A percentile compares a stretch with the other conserved stretches of the same genome.
Conservation (phyloP, 2,888 invertebrate species). For the Lordiphosa fenestrarum region DNA sequence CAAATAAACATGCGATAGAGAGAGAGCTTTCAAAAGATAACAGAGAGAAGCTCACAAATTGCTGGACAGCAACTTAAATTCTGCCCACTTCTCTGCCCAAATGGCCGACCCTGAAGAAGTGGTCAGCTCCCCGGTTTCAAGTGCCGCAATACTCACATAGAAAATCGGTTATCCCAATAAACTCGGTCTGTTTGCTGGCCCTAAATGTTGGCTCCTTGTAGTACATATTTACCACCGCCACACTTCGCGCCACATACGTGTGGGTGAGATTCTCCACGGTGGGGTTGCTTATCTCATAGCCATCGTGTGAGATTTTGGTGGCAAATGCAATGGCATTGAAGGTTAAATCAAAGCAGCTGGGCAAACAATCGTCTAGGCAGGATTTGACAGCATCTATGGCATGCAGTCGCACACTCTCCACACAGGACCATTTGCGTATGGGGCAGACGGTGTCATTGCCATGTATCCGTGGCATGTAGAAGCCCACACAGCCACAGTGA, state of each 20-base stretch:
- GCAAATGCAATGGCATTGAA: slow-evolving; percentile 84
- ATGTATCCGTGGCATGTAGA: slow-evolving; percentile 82
- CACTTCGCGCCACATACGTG: slow-evolving; percentile 81
- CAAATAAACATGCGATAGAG: too few species aligned
- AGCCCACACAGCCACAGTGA: slow-evolving; percentile 74
- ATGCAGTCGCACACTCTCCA: slow-evolving; percentile 55
- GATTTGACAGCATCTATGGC: slow-evolving; percentile 47
- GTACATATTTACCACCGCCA: slow-evolving; percentile 87
- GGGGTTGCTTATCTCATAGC: slow-evolving; percentile 51
- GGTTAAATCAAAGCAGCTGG: slow-evolving; percentile 86
- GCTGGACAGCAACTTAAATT: too few species aligned
- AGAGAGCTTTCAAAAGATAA: too few species aligned
- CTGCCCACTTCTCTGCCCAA: too few species aligned
- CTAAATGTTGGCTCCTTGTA: slow-evolving; percentile 87
- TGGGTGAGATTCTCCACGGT: slow-evolving; percentile 44
- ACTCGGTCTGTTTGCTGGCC: slow-evolving; percentile 87
- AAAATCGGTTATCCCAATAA: slow-evolving; percentile 90
- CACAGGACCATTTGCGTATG: slow-evolving; percentile 84
- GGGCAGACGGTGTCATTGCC: slow-evolving; percentile 86
- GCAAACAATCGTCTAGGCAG: slow-evolving; percentile 83
- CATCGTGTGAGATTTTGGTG: slow-evolving; percentile 81
- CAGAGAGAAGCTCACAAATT: too few species aligned
- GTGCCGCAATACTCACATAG: slow-evolving; percentile 83
- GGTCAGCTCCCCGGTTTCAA: too few species aligned
- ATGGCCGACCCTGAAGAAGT: too few species aligned